Evolutionary conservation across 2,888 invertebrate genomes (phyloP), one percentile per base, ranked within the genome.

Genomic region (Ormyrus pomaceus): DNA sequence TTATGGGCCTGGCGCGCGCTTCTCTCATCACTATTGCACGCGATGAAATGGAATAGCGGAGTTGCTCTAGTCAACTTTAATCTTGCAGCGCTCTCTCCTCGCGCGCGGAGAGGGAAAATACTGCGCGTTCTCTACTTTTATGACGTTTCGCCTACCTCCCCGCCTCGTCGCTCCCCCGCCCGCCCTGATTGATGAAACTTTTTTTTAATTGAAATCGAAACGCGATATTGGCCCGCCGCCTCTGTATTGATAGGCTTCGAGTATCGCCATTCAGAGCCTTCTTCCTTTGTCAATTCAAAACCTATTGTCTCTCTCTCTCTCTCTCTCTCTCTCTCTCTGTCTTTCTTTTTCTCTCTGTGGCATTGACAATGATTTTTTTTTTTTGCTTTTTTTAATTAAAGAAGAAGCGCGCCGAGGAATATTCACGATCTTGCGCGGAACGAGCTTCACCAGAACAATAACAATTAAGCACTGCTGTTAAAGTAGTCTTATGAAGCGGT

Each of bases 21-120:
- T 19, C 19, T 58, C 74, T 86, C 86, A 86, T 88, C 85, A 86
- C 86, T 87, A 87, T 87, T 87, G 86, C 87, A 87, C 82, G 84
- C 84, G 83, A 82, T 84, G 85, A 87, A 87, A 87, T 86, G 87
- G 86, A 87, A 87, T 87, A 86, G 86, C 80, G 79, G 84, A 87
- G 83, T 84, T 79, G 82, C 76, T 79, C 80, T 77, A 77, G 82
- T 80, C 83, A 84, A 86, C 84, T 86, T 86, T 86, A 86, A 85
- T 86, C 82, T 84, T 82, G 79, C 82, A 61, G 80, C 19, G 76
- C 71, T 68, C 78, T 66, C 77, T 48, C 73, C 62, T 75, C 72
- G 65, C 3, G 34, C 34, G 34, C 34, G 70, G 61, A 72, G 61
- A 74, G 61, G 72, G 70, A 69, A 46, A 34, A 73, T 10, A 55